phyloP scores from a whole-genome alignment of 2,888 invertebrate genomes.

The Pseudanteris insignis region DNA sequence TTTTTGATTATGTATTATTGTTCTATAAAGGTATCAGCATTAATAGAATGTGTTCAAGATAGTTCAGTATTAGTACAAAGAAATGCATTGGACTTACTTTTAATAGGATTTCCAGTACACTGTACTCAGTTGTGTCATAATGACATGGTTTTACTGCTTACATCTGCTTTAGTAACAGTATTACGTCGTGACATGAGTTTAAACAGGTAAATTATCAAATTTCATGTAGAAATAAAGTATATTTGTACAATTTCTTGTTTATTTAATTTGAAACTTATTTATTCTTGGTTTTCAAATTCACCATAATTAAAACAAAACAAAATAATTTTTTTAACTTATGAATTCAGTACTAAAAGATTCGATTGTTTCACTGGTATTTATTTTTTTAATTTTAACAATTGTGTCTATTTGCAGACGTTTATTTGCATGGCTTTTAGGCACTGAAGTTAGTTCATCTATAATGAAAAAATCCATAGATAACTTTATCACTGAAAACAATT shows the following conservation, averaged over 20 bases:
- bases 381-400: too few species aligned
- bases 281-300: too few species aligned
- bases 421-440: slow-evolving; percentile 85
- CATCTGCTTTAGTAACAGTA: slow-evolving; percentile 78
- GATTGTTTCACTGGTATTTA: too few species aligned
- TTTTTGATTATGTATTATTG: slow-evolving; percentile 44
- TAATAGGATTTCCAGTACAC: slow-evolving; percentile 86
- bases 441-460: slow-evolving; percentile 72
- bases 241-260: slow-evolving; percentile 43
- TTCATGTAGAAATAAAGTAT: not conserved
- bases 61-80: slow-evolving; percentile 84
- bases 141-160: slow-evolving; percentile 78
- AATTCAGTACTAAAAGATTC: too few species aligned
- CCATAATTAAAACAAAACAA: too few species aligned
- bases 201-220: slow-evolving; percentile 74
- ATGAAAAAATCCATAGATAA: slow-evolving; percentile 57
- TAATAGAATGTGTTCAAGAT: slow-evolving; percentile 84
- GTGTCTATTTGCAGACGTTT: slow-evolving; percentile 71
- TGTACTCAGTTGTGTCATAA: slow-evolving; percentile 75
- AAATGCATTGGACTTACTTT: slow-evolving; percentile 82
- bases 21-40: slow-evolving; percentile 77
- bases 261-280: too few species aligned
- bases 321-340: too few species aligned
- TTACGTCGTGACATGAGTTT: slow-evolving; percentile 89
- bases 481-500: slow-evolving; percentile 56